A percentile compares a stretch with the other conserved stretches of the same genome.
Conservation (phyloP, 2,113 vertebrate species). For the Mesembrinibis cayennensis region DNA sequence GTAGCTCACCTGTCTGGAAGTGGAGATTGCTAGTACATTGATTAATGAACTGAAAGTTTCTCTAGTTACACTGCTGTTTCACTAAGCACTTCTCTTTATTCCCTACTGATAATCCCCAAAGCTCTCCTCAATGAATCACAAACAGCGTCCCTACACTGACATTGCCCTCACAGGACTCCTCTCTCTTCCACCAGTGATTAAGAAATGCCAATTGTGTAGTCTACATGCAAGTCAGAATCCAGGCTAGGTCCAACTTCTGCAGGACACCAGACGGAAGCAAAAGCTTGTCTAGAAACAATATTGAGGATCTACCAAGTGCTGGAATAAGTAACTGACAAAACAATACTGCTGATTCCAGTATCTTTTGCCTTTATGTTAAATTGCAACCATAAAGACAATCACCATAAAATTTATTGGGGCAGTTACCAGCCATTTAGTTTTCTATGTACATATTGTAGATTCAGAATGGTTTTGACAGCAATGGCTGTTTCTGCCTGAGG, state of each 20-base stretch:
- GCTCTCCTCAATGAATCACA: neutral
- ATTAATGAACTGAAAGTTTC: neutral
- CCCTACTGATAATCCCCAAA: neutral
- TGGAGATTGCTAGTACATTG: neutral
- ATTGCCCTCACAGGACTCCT: neutral
- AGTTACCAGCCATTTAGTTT: neutral
- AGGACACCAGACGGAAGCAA: neutral
- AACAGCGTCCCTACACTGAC: accelerated
- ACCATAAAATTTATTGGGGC: neutral
- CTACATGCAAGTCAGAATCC: neutral
- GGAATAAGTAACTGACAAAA: neutral
- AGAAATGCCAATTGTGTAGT: neutral
- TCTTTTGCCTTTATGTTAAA: neutral
- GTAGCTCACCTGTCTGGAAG: neutral
- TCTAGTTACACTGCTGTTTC: neutral
- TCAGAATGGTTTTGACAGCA: neutral
- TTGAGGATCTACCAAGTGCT: neutral
- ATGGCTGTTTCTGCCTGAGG: neutral
- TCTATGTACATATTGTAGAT: neutral
- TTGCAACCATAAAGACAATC: neutral
- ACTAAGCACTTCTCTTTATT: neutral
- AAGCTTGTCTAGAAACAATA: neutral
- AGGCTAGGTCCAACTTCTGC: neutral
- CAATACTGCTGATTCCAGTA: neutral
- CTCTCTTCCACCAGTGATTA: neutral